Percentiles rank a stretch among this genome's conserved stretches.
Conservation (phyloP, 2,888 invertebrate species). For the Pandemis cinnamomeana region DNA sequence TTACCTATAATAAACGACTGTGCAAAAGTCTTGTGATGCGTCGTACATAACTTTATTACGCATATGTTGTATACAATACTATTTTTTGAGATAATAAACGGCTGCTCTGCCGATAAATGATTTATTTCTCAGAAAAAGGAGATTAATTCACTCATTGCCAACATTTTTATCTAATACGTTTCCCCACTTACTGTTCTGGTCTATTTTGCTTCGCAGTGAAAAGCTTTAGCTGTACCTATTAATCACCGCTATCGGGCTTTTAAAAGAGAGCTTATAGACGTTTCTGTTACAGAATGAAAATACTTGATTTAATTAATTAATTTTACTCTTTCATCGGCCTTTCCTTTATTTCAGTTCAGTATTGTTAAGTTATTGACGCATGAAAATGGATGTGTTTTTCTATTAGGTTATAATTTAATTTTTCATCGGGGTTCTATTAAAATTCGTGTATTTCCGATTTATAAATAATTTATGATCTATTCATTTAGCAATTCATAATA, state of each 20-base stretch:
- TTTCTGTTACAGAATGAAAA: not conserved
- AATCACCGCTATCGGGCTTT: constrained; percentile 3
- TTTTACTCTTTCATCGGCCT: too few relatives aligned
- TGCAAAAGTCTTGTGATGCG: too few relatives aligned
- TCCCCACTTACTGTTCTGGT: not conserved
- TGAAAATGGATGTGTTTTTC: too few relatives aligned
- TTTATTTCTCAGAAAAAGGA: not conserved
- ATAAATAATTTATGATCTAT: too few relatives aligned
- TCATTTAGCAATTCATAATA: too few relatives aligned
- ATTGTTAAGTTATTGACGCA: too few relatives aligned
- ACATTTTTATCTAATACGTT: not conserved
- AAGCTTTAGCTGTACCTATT: not conserved
- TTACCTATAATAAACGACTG: too few relatives aligned
- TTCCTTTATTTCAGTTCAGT: too few relatives aligned
- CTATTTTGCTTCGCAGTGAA: constrained; percentile 1
- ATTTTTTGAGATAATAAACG: not conserved
- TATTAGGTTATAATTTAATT: too few relatives aligned
- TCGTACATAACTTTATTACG: too few relatives aligned
- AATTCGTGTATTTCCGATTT: too few relatives aligned
- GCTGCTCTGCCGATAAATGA: not conserved
- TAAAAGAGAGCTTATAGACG: not conserved
- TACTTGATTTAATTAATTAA: not conserved
- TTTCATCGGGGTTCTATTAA: too few relatives aligned
- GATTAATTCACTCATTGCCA: not conserved
- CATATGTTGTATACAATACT: not conserved